Evolutionary conservation across 2,113 vertebrate genomes (phyloP), one percentile per base, ranked within the genome.

Genomic region (Varanus salvator): DNA sequence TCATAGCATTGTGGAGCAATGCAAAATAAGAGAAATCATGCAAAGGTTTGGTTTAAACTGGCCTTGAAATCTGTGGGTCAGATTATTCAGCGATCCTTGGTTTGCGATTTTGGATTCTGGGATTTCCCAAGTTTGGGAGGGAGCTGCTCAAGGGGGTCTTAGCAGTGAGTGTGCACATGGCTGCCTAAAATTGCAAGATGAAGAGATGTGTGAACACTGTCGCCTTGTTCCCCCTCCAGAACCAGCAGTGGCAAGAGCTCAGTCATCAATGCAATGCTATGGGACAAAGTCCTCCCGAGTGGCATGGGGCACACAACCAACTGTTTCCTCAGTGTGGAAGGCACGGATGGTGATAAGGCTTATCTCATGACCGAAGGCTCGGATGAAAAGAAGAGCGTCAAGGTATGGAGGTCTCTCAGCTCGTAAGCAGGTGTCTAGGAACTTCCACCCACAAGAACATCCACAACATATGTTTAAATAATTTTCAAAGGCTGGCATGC

Each of bases 251-350:
- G 99, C 9, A 99, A 99, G 93, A 99, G 99, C 93, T 99, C 99
- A 0, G 99, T 99, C 85, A 97, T 99, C 86, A 99, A 99, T 48
- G 98, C 99, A 7, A 99, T 99, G 99, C 96, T 99, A 90, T 98
- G 98, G 96, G 99, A 99, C 95, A 98, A 98, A 4, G 99, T 99
- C 19, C 97, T 99, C 92, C 99, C 99, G 82, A 99, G 99, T 83
- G 99, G 99, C 25, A 99, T 99, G 64, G 99, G 99, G n/a, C 99
- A 99, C 95, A 99, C 98, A 6, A 99, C 99, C 2, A 99, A 99
- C 97, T 99, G 99, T 96, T 99, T 99, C 93, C 97, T 99, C 88
- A 99, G 99, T 52, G 99, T 99, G 80, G 99, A 99, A 95, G 99
- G 99, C 48, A 99, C 99, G 0, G 99, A 99, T 89, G 98, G 98